Evolutionary conservation across 2,888 invertebrate species (phyloP).

Genomic region (Aquatica leii): DNA sequence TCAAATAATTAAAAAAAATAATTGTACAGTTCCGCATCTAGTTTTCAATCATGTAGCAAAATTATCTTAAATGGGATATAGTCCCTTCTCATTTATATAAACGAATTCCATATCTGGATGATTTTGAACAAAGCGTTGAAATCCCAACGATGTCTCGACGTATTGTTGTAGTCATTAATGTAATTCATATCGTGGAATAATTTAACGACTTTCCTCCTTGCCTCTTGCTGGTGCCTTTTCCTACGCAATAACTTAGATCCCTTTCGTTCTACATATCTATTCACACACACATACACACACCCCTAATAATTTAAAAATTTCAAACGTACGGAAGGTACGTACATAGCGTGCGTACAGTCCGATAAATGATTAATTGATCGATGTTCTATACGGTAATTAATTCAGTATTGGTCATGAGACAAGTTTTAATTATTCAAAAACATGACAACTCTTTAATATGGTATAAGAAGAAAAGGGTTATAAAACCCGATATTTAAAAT

Average conservation of each 20-base stretch:
- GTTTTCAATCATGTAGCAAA: too few relatives aligned
- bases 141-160: constrained; percentile 39
- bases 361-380: constrained; percentile 29
- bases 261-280: constrained; percentile 1
- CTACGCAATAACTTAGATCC: constrained; percentile 17
- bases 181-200: constrained; percentile 56
- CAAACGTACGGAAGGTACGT: too few relatives aligned
- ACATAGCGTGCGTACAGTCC: constrained; percentile 16
- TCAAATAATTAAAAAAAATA: too few relatives aligned
- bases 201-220: constrained; percentile 49
- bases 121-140: constrained; percentile 44
- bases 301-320: background rate
- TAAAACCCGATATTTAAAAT: constrained; percentile 36
- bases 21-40: too few relatives aligned
- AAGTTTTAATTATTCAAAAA: constrained; percentile 53
- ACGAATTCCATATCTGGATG: constrained; percentile 16
- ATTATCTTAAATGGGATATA: background rate
- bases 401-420: constrained; percentile 42
- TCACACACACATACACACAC: background rate
- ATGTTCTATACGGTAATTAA: constrained; percentile 41
- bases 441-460: constrained; percentile 50
- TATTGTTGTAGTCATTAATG: constrained; percentile 52
- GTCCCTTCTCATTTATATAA: background rate
- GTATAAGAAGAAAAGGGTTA: constrained; percentile 28
- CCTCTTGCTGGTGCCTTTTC: constrained; percentile 31